Conservation (phyloP, 2,797 vertebrate species). For the Emydoidea blandingii region DNA sequence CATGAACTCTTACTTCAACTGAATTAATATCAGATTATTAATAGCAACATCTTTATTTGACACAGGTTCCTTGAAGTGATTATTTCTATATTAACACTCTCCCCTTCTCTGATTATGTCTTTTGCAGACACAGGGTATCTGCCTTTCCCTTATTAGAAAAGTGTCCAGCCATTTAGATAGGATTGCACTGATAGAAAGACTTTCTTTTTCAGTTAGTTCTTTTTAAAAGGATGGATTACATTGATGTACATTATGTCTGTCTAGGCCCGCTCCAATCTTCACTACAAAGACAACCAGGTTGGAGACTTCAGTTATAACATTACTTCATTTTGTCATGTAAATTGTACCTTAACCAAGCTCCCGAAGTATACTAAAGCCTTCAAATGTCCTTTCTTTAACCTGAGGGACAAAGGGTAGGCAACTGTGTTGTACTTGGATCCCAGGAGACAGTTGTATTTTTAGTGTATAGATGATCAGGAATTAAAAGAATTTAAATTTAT, state of each 20-base stretch:
- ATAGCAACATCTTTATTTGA: neutral
- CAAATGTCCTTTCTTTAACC: neutral
- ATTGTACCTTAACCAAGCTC: rapidly evolving
- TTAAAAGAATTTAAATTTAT: neutral
- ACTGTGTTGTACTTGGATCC: neutral
- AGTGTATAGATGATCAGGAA: neutral
- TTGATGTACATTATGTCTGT: neutral
- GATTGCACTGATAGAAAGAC: too few species aligned
- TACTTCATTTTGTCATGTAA: neutral
- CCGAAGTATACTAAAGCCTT: neutral
- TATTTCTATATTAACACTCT: neutral
- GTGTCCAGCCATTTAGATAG: neutral
- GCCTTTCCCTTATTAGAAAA: neutral
- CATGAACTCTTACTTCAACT: neutral
- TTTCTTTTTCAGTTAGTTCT: neutral
- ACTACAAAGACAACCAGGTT: neutral
- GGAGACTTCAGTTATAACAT: neutral
- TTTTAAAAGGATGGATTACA: neutral
- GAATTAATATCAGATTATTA: neutral
- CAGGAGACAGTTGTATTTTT: neutral
- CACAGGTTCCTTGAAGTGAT: neutral
- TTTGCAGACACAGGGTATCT: neutral
- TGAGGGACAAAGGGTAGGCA: neutral
- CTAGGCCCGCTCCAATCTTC: neutral
- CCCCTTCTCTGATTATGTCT: neutral